These are phyloP conservation scores for Characodon lateralis DNA, from an alignment of 2,797 vertebrate genomes.

Conservation along the genomic window DNA sequence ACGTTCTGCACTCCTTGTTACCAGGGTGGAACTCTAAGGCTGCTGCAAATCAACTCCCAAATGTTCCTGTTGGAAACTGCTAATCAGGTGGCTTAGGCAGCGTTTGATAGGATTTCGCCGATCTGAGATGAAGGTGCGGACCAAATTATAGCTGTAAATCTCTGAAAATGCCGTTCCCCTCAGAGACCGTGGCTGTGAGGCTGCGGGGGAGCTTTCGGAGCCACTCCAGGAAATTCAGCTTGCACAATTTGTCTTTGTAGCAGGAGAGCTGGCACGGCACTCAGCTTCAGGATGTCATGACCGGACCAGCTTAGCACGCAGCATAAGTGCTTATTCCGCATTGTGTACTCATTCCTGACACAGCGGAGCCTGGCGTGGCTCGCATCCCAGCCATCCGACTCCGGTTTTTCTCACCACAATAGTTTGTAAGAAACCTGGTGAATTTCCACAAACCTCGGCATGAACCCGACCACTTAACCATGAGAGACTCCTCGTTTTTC, in stretches of 20 bases:
- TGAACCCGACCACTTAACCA: conserved; percentile 76
- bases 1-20: neutral
- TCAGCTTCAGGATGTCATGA: conserved; percentile 77
- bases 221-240: conserved; percentile 77
- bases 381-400: conserved; percentile 69
- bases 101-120: conserved; percentile 50
- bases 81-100: conserved; percentile 52
- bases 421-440: conserved; percentile 76
- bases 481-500: conserved; percentile 74
- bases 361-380: conserved; percentile 72
- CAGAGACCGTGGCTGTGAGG: conserved; percentile 63
- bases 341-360: conserved; percentile 75
- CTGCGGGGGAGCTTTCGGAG: conserved; percentile 63
- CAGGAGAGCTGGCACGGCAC: conserved; percentile 71
- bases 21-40: conserved; percentile 13
- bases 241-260: conserved; percentile 83
- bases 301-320: conserved; percentile 77
- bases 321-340: conserved; percentile 77
- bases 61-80: conserved; percentile 36
- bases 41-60: conserved; percentile 20
- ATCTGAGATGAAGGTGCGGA: conserved; percentile 60
- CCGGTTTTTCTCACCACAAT: conserved; percentile 70
- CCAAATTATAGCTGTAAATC: conserved; percentile 71
- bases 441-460: conserved; percentile 78
- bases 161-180: conserved; percentile 64